phyloP scores from a whole-genome alignment of 2,113 vertebrate genomes.

The Muntiacus reevesi region DNA sequence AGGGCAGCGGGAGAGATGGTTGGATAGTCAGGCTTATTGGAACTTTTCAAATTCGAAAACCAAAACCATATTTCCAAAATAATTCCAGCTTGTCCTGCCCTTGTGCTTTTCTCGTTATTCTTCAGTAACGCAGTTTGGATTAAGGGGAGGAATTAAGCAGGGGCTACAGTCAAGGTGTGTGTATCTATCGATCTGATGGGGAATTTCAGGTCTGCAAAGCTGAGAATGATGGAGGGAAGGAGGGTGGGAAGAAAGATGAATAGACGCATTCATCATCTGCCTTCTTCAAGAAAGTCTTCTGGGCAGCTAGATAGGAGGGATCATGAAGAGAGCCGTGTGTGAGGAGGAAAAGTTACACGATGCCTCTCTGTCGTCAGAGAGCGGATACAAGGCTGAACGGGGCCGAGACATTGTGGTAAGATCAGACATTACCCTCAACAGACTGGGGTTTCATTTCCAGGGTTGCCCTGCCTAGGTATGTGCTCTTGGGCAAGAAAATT shows the following conservation, averaged over 20 bases:
- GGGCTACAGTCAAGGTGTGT: not conserved
- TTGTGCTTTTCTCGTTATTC: not conserved
- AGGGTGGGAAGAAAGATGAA: not conserved
- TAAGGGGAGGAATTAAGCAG: not conserved
- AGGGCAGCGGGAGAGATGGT: not conserved
- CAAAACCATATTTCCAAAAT: not conserved
- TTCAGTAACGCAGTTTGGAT: not conserved
- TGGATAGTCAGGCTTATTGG: too few species aligned
- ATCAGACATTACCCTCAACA: not conserved
- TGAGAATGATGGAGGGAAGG: not conserved
- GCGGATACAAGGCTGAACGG: fast-evolving
- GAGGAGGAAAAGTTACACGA: not conserved
- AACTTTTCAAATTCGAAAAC: not conserved
- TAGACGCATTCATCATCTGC: not conserved
- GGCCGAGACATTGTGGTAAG: not conserved
- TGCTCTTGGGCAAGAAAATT: not conserved
- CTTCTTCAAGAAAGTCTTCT: not conserved
- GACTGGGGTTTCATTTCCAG: not conserved
- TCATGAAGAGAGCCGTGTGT: not conserved
- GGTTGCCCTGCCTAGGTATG: not conserved
- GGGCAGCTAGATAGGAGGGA: not conserved
- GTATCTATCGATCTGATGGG: too few species aligned
- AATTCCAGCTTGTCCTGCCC: not conserved
- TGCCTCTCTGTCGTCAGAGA: not conserved
- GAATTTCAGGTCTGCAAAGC: not conserved